phyloP scores from a whole-genome alignment of 2,797 vertebrate species.

The Limosa lapponica region DNA sequence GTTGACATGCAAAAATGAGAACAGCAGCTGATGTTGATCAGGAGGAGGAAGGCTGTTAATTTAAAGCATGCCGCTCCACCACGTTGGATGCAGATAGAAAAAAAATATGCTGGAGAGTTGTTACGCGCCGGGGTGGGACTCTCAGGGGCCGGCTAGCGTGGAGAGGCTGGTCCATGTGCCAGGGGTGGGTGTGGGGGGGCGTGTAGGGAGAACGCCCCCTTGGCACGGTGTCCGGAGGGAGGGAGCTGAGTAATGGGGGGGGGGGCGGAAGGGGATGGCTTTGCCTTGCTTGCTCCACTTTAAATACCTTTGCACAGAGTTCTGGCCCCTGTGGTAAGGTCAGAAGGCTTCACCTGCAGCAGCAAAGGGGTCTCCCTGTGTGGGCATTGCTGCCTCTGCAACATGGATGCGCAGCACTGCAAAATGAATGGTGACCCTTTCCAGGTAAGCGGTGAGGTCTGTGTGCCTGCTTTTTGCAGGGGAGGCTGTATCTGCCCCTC shows the following conservation, averaged over 20 bases:
- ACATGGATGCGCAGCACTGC: slow-evolving; percentile 26
- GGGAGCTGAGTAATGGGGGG: not conserved
- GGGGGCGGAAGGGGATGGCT: not conserved
- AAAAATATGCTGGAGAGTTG: not conserved
- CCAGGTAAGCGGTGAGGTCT: slow-evolving; percentile 24
- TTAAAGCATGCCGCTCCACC: not conserved
- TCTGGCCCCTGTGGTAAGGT: not conserved
- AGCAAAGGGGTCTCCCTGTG: accelerated
- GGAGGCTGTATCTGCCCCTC: not conserved
- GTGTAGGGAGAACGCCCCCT: slow-evolving; percentile 50
- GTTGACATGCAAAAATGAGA: not conserved
- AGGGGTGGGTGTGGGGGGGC: not conserved
- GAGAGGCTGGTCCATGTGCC: not conserved
- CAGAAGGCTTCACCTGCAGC: not conserved
- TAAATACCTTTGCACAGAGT: slow-evolving; percentile 53
- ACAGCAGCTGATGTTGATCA: not conserved
- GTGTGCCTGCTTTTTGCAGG: not conserved
- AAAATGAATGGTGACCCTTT: slow-evolving; percentile 49
- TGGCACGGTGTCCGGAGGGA: not conserved
- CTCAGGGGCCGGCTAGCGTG: accelerated
- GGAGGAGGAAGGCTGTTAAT: not conserved
- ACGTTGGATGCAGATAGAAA: too few relatives aligned
- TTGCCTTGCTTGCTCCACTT: not conserved
- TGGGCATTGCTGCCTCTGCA: not conserved
- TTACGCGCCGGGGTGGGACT: accelerated